These are phyloP conservation scores for Apantesis nais DNA, from an alignment of 2,888 invertebrate genomes.

Conservation along the genomic window DNA sequence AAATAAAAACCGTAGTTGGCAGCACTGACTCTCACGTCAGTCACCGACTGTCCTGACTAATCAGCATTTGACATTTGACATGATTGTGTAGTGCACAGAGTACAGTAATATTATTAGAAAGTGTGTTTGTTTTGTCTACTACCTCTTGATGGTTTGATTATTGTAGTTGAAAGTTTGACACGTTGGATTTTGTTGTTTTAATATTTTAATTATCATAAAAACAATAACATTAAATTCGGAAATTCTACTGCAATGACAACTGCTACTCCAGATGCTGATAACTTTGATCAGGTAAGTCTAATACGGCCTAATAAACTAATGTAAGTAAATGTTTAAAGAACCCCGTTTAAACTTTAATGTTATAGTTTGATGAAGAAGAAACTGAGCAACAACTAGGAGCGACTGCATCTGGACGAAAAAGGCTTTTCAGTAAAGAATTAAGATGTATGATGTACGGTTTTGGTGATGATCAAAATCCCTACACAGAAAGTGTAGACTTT, in stretches of 20 bases:
- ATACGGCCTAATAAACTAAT: neutral
- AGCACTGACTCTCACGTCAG: too few relatives aligned
- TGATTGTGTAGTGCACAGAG: too few relatives aligned
- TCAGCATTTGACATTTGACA: too few relatives aligned
- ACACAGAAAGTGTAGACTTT: slow-evolving; percentile 98
- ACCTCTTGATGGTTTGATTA: neutral
- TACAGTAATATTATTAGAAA: too few relatives aligned
- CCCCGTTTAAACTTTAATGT: slow-evolving; percentile 9
- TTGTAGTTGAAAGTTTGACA: neutral
- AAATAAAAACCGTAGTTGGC: too few relatives aligned
- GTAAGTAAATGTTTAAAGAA: neutral
- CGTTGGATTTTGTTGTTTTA: neutral
- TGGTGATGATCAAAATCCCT: slow-evolving; percentile 99
- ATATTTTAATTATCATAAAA: neutral
- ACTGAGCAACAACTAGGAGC: slow-evolving; percentile 89
- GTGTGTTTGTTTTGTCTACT: too few relatives aligned
- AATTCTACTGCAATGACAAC: slow-evolving; percentile 58
- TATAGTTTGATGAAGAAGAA: slow-evolving; percentile 88
- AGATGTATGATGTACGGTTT: slow-evolving; percentile 99
- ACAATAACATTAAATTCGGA: neutral
- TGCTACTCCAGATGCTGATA: slow-evolving; percentile 71
- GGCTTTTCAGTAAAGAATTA: slow-evolving; percentile 95
- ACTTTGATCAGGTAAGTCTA: slow-evolving; percentile 72
- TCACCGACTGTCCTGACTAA: too few relatives aligned
- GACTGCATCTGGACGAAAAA: slow-evolving; percentile 90